A percentile compares a stretch with the other conserved stretches of the same genome.
phyloP scores from a whole-genome alignment of 2,888 invertebrate species.

The Brassicogethes aeneus region DNA sequence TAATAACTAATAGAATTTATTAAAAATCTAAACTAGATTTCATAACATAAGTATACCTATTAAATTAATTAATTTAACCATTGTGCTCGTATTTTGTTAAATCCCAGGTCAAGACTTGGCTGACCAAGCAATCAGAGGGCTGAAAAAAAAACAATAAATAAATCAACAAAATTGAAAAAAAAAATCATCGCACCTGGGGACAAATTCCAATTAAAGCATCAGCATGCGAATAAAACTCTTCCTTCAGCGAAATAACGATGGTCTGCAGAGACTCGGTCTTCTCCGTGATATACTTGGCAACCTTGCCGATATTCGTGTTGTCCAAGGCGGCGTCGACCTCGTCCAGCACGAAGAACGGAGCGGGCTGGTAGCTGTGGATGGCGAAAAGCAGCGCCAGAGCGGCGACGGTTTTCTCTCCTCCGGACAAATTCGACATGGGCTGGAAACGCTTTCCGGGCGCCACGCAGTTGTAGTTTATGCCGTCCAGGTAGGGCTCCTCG shows the following conservation, averaged over 20 bases:
- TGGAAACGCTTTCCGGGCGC: slow-evolving; percentile 95
- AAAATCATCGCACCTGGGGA: slow-evolving; percentile 87
- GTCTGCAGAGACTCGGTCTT: slow-evolving; percentile 87
- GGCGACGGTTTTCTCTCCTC: slow-evolving; percentile 98
- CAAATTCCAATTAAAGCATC: slow-evolving; percentile 97
- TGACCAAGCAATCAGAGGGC: slow-evolving; percentile 89
- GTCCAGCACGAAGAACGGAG: slow-evolving; percentile 98
- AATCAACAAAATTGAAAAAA: no score
- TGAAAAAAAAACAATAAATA: no score
- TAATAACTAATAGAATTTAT: no score
- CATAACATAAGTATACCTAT: no score
- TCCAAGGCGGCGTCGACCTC: slow-evolving; percentile 99
- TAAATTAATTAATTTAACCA: no score
- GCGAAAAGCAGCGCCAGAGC: slow-evolving; percentile 96
- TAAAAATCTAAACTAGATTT: no score
- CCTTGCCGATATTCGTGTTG: slow-evolving; percentile 99
- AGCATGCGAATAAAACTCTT: slow-evolving; percentile 98
- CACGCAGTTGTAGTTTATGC: slow-evolving; percentile 98
- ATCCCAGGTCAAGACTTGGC: slow-evolving; percentile 81
- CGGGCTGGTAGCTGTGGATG: slow-evolving; percentile 95
- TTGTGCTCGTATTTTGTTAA: slow-evolving; percentile 55
- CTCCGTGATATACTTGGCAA: slow-evolving; percentile 92
- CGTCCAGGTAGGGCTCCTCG: slow-evolving; percentile 98
- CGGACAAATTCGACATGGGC: slow-evolving; percentile 98
- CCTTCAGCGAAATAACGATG: slow-evolving; percentile 98